Conservation (phyloP, 2,888 invertebrate species). For the Meghimatium bilineatum region DNA sequence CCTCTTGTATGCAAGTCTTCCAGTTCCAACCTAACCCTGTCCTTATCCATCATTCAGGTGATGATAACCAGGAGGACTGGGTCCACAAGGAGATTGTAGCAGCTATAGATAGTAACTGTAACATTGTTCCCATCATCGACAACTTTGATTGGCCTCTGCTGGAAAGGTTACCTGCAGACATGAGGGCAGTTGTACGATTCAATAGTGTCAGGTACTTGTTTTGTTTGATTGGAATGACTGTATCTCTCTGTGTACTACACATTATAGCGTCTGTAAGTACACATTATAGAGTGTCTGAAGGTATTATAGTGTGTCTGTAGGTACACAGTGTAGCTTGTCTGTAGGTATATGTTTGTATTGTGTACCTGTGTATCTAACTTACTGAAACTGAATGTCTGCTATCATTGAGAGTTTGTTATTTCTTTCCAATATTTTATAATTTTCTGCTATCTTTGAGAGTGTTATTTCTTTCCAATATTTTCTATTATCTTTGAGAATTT, state of each 20-base stretch:
- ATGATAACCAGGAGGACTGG: constrained; percentile 98
- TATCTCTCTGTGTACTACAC: neutral
- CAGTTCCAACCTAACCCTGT: neutral
- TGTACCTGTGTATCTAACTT: too few species aligned
- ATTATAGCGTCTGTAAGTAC: constrained; percentile 80
- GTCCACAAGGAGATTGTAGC: constrained; percentile 99
- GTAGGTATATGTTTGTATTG: neutral
- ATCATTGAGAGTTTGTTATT: too few species aligned
- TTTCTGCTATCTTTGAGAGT: too few species aligned
- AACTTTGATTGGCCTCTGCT: constrained; percentile 97
- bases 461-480: too few species aligned
- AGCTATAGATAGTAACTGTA: constrained; percentile 95
- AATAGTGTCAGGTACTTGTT: constrained; percentile 88
- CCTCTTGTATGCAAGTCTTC: too few species aligned
- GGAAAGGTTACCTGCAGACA: constrained; percentile 83
- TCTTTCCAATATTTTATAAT: too few species aligned
- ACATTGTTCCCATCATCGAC: constrained; percentile 99
- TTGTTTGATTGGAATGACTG: too few species aligned
- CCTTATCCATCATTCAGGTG: constrained; percentile 77
- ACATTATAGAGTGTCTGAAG: constrained; percentile 94
- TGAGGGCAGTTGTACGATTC: constrained; percentile 91
- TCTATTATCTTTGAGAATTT: too few species aligned
- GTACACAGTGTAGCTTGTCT: neutral
- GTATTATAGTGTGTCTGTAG: neutral
- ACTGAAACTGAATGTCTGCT: too few species aligned